phyloP scores from a whole-genome alignment of 2,888 invertebrate genomes.

The Sycophila texana region DNA sequence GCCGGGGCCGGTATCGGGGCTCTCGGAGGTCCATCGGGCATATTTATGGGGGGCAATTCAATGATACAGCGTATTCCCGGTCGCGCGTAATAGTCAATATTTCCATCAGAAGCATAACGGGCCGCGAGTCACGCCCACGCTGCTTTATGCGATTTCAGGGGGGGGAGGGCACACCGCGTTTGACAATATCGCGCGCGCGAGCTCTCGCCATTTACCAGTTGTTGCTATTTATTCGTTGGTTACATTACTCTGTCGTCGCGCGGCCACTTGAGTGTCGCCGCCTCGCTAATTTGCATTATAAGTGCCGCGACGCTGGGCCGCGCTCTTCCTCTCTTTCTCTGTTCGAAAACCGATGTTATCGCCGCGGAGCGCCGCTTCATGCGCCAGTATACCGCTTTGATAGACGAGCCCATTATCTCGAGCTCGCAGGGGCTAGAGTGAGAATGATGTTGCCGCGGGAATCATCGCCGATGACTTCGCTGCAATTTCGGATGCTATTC shows the following conservation, averaged over 20 bases:
- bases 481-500: background rate
- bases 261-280: constrained; percentile 32
- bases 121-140: constrained; percentile 72
- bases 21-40: constrained; percentile 64
- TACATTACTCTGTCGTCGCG: constrained; percentile 66
- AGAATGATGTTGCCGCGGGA: too few relatives aligned
- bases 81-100: constrained; percentile 75
- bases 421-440: too few relatives aligned
- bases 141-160: constrained; percentile 67
- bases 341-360: constrained; percentile 17
- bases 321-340: constrained; percentile 9
- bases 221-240: constrained; percentile 76
- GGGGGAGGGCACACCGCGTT: constrained; percentile 64
- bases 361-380: background rate
- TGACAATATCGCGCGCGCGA: constrained; percentile 65
- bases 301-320: constrained; percentile 63
- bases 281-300: constrained; percentile 74
- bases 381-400: too few relatives aligned
- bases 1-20: constrained; percentile 54
- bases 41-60: constrained; percentile 74
- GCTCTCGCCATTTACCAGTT: constrained; percentile 70
- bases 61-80: constrained; percentile 73
- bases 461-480: background rate
- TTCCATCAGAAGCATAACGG: constrained; percentile 75
- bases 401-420: too few relatives aligned